Conservation (phyloP, 2,797 vertebrate genomes). For the Streptopelia turtur region DNA sequence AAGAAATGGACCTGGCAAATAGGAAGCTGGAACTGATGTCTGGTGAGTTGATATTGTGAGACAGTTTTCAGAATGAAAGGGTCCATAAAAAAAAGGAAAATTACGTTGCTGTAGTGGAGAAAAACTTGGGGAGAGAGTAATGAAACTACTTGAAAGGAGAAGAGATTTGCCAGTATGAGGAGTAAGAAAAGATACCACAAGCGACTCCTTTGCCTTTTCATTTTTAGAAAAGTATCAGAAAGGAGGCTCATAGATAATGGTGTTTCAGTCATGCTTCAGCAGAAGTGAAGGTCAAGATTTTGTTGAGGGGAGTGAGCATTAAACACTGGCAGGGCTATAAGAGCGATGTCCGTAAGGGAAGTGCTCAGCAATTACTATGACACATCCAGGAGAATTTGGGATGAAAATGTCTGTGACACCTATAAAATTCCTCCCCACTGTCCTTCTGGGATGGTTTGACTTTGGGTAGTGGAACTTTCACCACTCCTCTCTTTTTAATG, state of each 20-base stretch:
- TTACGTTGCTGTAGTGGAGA: background rate
- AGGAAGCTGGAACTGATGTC: background rate
- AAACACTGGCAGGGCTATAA: background rate
- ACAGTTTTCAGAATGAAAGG: background rate
- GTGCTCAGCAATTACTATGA: accelerated
- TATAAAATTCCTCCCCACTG: background rate
- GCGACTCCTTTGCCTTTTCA: background rate
- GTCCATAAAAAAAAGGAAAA: background rate
- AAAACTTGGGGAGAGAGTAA: background rate
- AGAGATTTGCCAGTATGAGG: background rate
- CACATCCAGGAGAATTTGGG: background rate
- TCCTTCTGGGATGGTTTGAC: background rate
- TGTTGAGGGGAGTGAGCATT: background rate
- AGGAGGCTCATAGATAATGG: background rate
- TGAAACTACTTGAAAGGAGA: background rate
- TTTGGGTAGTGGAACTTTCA: background rate
- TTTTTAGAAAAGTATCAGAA: background rate
- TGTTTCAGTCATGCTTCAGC: background rate
- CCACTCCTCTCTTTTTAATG: background rate
- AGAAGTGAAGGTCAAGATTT: background rate
- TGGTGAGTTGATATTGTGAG: background rate
- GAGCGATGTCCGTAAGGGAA: accelerated
- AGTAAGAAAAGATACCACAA: background rate
- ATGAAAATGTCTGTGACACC: background rate
- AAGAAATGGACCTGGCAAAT: background rate